These are phyloP conservation scores for Embiotoca jacksoni DNA, from an alignment of 2,113 vertebrate genomes.

Conservation along the genomic window DNA sequence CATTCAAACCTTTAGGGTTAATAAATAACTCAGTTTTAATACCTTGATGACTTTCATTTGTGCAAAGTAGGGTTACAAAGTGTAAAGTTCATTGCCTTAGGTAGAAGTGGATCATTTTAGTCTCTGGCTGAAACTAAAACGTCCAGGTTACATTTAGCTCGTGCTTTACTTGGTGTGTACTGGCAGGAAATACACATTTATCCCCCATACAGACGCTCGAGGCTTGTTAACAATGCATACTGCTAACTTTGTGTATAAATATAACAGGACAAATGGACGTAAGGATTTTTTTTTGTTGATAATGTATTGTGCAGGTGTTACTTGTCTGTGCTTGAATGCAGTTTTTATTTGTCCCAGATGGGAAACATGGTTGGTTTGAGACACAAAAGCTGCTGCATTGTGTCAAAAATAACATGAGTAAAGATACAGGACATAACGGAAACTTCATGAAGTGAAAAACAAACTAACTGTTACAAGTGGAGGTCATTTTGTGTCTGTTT, in stretches of 20 bases:
- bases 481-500: too few relatives aligned
- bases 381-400: neutral
- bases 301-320: conserved; percentile 40
- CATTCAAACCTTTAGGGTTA: conserved; percentile 55
- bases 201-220: neutral
- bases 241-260: neutral
- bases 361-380: neutral
- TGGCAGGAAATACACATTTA: conserved; percentile 13
- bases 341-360: neutral
- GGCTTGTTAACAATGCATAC: conserved; percentile 1
- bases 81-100: conserved; percentile 40
- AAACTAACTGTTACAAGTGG: neutral
- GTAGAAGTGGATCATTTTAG: conserved; percentile 15
- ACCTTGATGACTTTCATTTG: conserved; percentile 44
- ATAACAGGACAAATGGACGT: conserved; percentile 13
- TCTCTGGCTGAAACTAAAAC: conserved; percentile 14
- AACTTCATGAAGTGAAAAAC: neutral
- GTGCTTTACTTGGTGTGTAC: neutral
- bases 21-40: conserved; percentile 65
- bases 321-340: neutral
- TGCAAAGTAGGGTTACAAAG: conserved; percentile 23
- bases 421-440: neutral
- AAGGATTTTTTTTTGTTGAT: neutral
- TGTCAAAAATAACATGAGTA: neutral
- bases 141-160: neutral